phyloP scores from a whole-genome alignment of 2,113 vertebrate genomes.

The Melanerpes formicivorus region DNA sequence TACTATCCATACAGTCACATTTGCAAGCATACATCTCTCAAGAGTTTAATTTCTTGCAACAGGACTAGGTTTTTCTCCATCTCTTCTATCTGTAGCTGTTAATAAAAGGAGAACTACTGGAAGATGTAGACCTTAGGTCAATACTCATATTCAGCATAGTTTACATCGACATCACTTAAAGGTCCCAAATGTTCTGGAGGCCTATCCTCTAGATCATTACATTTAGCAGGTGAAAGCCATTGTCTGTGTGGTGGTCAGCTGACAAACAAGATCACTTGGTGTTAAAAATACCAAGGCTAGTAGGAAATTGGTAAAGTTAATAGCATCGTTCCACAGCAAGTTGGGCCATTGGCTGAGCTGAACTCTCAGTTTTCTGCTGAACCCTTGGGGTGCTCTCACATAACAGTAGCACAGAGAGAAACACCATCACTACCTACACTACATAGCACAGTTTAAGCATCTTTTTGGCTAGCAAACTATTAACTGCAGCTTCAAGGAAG shows the following conservation, averaged over 20 bases:
- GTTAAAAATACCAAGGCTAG: neutral
- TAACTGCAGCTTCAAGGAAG: neutral
- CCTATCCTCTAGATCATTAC: neutral
- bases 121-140: neutral
- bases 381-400: neutral
- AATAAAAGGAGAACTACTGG: neutral
- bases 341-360: neutral
- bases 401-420: neutral
- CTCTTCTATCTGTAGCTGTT: neutral
- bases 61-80: neutral
- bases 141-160: neutral
- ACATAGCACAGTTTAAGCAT: neutral
- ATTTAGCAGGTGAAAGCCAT: neutral
- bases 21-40: neutral
- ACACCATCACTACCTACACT: neutral
- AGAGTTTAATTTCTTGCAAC: neutral
- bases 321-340: fast-evolving
- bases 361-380: neutral
- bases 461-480: neutral
- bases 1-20: neutral
- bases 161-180: neutral
- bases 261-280: neutral
- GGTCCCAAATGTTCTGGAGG: neutral
- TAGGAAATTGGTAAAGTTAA: neutral
- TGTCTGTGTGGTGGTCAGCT: neutral